Evolutionary conservation across 2,888 invertebrate genomes (phyloP), one percentile per base, ranked within the genome.

Genomic region (Caenorhabditis drosophilae): DNA sequence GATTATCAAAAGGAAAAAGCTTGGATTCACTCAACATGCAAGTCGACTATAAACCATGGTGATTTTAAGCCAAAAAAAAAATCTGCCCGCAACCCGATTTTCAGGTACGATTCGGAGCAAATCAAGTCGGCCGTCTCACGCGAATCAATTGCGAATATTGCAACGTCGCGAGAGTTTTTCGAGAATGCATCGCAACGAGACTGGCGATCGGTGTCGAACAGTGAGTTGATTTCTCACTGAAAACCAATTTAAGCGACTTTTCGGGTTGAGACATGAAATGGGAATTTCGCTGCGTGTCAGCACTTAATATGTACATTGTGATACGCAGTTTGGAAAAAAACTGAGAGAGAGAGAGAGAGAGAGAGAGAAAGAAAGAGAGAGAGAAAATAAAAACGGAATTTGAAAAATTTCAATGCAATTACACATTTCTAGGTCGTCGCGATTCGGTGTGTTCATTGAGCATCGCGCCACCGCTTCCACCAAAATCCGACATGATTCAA

Each of bases 1-100:
- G 54, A 20, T 44, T 73, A 22, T 57, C 60, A 7, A 73, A 73
- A 45, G 73, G 73, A 0, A 73, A 73, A 40, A 69, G 68, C 34
- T 41, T 73, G 16, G 73, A 73, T 16, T 73, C 73, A 7, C 31
- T 73, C 38, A 54, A 60, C 31, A 47, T 67, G 56, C 59, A 67
- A 50, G 50, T 60, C 0, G 70, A 73, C n/a, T 55, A 70, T 36
- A 58, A 48, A n/a, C 69, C 64, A 11, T 64, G 64, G 63, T 50
- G 26, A 36, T 7, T 36, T 4, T 31, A 6, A n/a, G 7, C 7
- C 16, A 36, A n/a, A n/a, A 36, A n/a, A n/a, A 36, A n/a, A 15
- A 36, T 36, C 12, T 31, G 6, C 12, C 31, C 31, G 31, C 6
- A 31, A 31, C 12, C 12, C 12, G 7, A 6, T 31, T 31, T 31